These are phyloP conservation scores for Acrobasis repandana DNA, from an alignment of 2,888 invertebrate genomes.

Conservation along the genomic window DNA sequence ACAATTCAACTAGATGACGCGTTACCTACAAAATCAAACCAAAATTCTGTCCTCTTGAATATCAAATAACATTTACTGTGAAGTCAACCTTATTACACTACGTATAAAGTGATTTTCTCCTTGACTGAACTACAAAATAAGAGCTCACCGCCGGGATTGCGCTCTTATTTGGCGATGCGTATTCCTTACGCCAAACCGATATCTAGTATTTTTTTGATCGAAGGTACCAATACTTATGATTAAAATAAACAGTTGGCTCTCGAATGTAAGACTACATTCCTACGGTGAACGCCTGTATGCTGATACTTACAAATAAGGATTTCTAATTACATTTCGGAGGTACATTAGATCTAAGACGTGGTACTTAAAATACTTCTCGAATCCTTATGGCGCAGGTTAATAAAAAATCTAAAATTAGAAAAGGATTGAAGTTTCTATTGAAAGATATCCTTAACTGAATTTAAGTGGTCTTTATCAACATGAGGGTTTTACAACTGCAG, in stretches of 20 bases:
- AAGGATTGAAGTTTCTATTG: neutral
- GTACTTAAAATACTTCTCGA: conserved; percentile 29
- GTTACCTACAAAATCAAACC: no score
- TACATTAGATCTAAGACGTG: neutral
- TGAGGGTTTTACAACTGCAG: neutral
- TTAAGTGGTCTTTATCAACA: neutral
- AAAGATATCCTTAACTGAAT: conserved; percentile 44
- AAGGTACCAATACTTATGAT: neutral
- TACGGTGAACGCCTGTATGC: neutral
- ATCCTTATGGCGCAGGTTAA: neutral
- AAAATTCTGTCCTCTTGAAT: no score
- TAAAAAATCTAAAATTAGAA: neutral
- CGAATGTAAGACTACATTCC: neutral
- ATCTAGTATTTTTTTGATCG: no score
- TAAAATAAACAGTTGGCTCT: neutral
- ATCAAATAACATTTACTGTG: no score
- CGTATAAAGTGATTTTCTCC: no score
- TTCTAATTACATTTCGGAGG: neutral
- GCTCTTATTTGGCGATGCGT: no score
- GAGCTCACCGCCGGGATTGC: no score
- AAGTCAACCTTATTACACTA: no score
- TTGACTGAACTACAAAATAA: no score
- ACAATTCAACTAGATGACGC: no score
- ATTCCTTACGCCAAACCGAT: no score
- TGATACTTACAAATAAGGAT: neutral